Conservation (phyloP, 1,140 invertebrate genomes). For the Rhopalosiphum padi region DNA sequence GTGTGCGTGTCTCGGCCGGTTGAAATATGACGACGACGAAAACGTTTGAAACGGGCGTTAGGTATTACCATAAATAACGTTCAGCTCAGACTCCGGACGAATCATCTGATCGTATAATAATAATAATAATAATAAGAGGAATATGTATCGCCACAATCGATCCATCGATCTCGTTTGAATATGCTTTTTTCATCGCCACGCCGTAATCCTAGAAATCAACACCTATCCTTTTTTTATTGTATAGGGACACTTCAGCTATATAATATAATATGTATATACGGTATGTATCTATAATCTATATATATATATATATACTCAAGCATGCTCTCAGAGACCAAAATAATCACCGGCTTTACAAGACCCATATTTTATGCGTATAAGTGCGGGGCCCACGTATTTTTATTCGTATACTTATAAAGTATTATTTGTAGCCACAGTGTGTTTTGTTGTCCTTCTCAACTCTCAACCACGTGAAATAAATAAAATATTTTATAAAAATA, state of each 20-base stretch:
- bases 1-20: not conserved
- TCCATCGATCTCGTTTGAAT: not conserved
- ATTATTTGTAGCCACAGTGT: not conserved
- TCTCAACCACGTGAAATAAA: not conserved
- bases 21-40: conserved; percentile 5
- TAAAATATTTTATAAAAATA: too few relatives aligned
- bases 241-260: not conserved
- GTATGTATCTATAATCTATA: not conserved
- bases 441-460: not conserved
- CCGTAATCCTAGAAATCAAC: not conserved
- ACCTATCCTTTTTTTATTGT: not conserved
- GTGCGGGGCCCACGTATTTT: not conserved
- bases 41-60: not conserved
- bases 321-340: not conserved
- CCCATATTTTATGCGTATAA: not conserved
- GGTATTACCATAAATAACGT: conserved; percentile 8
- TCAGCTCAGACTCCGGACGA: not conserved
- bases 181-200: not conserved
- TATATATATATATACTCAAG: not conserved
- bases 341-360: not conserved
- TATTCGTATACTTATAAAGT: not conserved
- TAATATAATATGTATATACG: too few relatives aligned
- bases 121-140: not conserved
- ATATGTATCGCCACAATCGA: not conserved
- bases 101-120: conserved; percentile 6